Evolutionary conservation across 2,888 invertebrate genomes (phyloP).

Genomic region (Seira sanloemensis): DNA sequence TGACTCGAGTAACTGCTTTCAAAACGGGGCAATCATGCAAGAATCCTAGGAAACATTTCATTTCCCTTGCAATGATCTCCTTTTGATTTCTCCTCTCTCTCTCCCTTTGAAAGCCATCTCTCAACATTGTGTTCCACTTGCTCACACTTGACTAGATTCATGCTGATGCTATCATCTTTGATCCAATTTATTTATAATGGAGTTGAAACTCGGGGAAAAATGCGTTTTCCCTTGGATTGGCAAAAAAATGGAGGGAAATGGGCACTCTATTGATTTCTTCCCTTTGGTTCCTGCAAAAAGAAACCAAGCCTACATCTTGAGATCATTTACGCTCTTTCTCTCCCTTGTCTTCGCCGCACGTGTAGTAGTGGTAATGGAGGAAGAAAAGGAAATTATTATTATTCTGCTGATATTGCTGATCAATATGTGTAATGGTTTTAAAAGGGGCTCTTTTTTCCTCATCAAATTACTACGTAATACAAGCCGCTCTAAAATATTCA

Average conservation of each 20-base stretch:
- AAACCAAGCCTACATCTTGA: too few relatives aligned
- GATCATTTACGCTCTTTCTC: too few relatives aligned
- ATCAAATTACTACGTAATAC: too few relatives aligned
- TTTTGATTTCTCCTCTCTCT: neutral
- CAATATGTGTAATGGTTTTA: neutral
- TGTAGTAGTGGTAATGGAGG: neutral
- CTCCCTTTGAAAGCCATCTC: too few relatives aligned
- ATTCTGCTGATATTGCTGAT: neutral
- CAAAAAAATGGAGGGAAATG: conserved; percentile 14
- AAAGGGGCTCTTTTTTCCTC: too few relatives aligned
- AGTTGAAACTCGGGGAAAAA: conserved; percentile 1
- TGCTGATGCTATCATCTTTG: conserved; percentile 37
- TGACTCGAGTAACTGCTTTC: too few relatives aligned
- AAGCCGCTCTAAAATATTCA: too few relatives aligned
- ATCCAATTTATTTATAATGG: conserved; percentile 46
- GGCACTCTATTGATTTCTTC: neutral
- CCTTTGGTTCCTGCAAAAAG: neutral
- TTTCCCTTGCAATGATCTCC: neutral
- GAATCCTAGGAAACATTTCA: neutral
- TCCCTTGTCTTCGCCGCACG: neutral
- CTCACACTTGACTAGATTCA: conserved; percentile 7
- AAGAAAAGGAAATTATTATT: neutral
- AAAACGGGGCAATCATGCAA: neutral
- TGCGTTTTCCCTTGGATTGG: neutral
- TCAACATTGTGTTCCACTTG: neutral